phyloP scores from a whole-genome alignment of 2,888 invertebrate species.

The Petrolisthes cinctipes region DNA sequence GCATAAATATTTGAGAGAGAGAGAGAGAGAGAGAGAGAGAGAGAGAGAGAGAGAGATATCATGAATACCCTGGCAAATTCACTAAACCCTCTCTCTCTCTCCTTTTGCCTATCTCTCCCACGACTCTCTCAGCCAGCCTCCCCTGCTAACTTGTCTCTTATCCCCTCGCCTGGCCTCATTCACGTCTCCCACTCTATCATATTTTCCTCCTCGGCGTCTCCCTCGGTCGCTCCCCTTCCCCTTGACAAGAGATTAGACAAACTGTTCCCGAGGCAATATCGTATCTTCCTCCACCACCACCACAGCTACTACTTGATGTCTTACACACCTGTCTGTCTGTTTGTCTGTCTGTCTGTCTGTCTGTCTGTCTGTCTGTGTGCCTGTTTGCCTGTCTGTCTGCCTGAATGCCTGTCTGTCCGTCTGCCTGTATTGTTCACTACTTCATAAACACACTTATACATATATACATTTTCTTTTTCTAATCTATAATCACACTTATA shows the following conservation, averaged over 20 bases:
- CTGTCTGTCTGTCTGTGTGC: too few species aligned
- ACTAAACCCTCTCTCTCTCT: background rate
- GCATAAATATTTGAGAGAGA: background rate
- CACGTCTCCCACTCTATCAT: background rate
- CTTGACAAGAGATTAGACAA: background rate
- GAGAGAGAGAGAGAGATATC: conserved; percentile 11
- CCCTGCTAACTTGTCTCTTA: conserved; percentile 14
- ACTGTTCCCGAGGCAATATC: background rate
- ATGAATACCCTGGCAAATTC: background rate
- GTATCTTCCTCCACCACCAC: background rate
- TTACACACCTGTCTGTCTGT: background rate
- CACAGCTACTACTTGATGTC: background rate
- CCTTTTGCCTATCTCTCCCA: background rate
- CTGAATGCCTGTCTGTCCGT: too few species aligned
- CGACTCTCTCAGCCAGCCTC: background rate
- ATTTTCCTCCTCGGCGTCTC: background rate
- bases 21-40: conserved; percentile 5
- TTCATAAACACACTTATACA: too few species aligned
- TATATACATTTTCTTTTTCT: too few species aligned
- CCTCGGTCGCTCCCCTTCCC: background rate
- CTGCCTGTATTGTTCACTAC: too few species aligned
- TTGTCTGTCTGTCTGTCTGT: too few species aligned
- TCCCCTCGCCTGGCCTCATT: conserved; percentile 6
- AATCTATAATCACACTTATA: too few species aligned
- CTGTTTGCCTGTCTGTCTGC: too few species aligned